Evolutionary conservation across 2,797 vertebrate genomes (phyloP).

Genomic region (Mergus octosetaceus): DNA sequence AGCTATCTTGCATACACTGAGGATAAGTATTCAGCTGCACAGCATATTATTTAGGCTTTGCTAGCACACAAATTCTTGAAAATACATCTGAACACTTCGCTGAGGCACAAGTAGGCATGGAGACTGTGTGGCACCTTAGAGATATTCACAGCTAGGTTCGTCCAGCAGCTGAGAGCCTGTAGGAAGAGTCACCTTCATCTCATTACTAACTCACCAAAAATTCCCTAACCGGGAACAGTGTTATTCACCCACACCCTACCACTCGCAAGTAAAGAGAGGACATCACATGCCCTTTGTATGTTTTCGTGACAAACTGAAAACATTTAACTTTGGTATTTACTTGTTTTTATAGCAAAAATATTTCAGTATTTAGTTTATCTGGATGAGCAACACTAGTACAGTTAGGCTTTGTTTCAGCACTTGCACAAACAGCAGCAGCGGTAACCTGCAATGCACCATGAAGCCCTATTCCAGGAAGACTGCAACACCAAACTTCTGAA

Average conservation of each 20-base stretch:
- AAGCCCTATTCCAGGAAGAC: neutral
- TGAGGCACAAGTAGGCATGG: neutral
- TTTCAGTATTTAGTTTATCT: neutral
- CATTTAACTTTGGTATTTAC: neutral
- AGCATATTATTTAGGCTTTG: neutral
- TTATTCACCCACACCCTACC: neutral
- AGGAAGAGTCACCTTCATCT: neutral
- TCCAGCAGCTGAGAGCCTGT: neutral
- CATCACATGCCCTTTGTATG: neutral
- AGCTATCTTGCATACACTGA: neutral
- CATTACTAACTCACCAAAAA: neutral
- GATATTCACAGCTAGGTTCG: too few species aligned
- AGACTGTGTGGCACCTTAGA: neutral
- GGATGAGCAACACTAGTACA: neutral
- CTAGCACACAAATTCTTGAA: neutral
- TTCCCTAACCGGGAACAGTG: accelerated
- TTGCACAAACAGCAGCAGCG: neutral
- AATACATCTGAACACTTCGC: accelerated
- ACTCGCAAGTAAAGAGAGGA: too few species aligned
- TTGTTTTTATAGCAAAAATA: neutral
- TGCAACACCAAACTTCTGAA: neutral
- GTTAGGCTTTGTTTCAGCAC: neutral
- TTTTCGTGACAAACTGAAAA: neutral
- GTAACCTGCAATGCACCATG: accelerated
- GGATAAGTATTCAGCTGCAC: neutral